Percentiles rank a stretch among this genome's conserved stretches.
These are phyloP conservation scores for Oreocharis arfaki DNA, from an alignment of 2,113 vertebrate species.

Conservation along the genomic window DNA sequence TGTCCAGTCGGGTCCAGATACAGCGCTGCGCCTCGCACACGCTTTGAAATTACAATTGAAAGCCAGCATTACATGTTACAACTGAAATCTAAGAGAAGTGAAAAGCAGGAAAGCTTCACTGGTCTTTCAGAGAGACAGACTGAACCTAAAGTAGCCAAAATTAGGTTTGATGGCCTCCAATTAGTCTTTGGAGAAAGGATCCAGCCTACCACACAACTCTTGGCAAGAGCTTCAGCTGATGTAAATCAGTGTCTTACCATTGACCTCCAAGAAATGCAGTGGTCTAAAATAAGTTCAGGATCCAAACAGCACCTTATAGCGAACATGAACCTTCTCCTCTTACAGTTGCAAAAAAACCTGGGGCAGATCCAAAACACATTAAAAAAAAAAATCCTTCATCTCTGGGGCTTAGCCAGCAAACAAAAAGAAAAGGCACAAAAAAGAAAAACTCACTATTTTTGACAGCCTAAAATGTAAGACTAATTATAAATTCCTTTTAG, in stretches of 20 bases:
- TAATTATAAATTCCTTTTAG: slow-evolving; percentile 19
- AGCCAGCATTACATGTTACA: not conserved
- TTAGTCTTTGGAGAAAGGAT: slow-evolving; percentile 48
- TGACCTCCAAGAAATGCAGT: slow-evolving; percentile 30
- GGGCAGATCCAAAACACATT: not conserved
- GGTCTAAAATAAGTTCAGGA: slow-evolving; percentile 36
- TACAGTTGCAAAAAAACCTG: not conserved
- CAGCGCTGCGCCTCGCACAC: not conserved
- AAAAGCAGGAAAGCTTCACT: slow-evolving; percentile 35
- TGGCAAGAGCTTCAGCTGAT: slow-evolving; percentile 38
- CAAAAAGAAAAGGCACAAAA: not conserved
- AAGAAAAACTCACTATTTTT: not conserved
- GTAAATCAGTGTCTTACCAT: slow-evolving; percentile 33
- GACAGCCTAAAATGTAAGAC: not conserved
- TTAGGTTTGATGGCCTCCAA: slow-evolving; percentile 55
- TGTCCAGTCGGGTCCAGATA: not conserved
- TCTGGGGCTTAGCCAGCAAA: not conserved
- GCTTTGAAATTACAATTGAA: slow-evolving; percentile 43
- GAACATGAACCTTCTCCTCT: slow-evolving; percentile 31
- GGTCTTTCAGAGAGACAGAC: slow-evolving; percentile 24
- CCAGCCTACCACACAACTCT: slow-evolving; percentile 38
- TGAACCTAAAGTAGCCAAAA: slow-evolving; percentile 45
- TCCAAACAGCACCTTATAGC: slow-evolving; percentile 42
- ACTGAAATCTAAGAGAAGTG: slow-evolving; percentile 9
- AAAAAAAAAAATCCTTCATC: not conserved